Evolutionary conservation across 64 coral and sea anemone species (phyloP).

Genomic region (Catalaphyllia jardinei): DNA sequence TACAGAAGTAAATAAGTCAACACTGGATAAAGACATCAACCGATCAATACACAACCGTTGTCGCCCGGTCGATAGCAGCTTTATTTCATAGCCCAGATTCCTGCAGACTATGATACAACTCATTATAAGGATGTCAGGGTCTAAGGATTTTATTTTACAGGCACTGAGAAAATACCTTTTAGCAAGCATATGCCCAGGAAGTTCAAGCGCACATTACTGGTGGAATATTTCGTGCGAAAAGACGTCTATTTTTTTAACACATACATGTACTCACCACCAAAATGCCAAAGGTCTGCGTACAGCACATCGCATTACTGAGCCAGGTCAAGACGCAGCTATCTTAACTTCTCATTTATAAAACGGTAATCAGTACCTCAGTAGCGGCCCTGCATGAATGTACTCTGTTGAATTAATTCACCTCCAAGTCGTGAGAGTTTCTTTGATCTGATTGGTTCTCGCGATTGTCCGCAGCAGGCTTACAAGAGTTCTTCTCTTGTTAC

Average conservation of each 20-base stretch:
- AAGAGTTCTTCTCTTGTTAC: neutral
- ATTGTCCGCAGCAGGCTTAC: neutral
- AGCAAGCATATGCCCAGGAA: no score
- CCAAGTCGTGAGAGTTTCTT: neutral
- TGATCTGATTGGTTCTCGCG: neutral
- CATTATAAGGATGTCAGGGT: neutral
- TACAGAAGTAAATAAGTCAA: slow-evolving; percentile 9
- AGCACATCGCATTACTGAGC: neutral
- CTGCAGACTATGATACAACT: neutral
- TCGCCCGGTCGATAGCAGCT: neutral
- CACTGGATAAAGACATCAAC: neutral
- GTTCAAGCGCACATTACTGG: no score
- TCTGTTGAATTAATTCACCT: neutral
- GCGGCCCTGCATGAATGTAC: neutral
- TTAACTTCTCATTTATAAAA: neutral
- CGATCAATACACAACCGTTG: neutral
- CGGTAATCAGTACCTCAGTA: neutral
- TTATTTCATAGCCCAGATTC: neutral
- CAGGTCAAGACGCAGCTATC: neutral
- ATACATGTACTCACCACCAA: neutral
- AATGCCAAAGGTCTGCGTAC: neutral
- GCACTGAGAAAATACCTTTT: neutral
- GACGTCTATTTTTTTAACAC: no score
- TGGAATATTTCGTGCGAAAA: no score
- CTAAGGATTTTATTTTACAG: neutral